Conservation (phyloP, 2,113 vertebrate species). For the Thamnaconus septentrionalis region DNA sequence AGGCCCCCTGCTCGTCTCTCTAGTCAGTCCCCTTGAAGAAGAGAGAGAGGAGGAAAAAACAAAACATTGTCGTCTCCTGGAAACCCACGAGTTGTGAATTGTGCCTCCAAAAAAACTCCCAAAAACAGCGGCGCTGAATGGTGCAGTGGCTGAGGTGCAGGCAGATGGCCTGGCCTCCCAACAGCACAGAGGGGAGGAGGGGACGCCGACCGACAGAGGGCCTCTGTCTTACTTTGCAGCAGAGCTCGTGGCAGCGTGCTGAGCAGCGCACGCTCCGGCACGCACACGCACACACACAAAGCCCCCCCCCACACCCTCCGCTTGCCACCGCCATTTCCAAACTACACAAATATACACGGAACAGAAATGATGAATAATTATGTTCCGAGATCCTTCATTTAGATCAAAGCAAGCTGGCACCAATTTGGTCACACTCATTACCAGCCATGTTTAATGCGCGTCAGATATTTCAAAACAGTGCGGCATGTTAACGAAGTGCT, state of each 20-base stretch:
- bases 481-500: constrained; percentile 43
- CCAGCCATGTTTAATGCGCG: constrained; percentile 73
- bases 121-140: constrained; percentile 13
- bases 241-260: constrained; percentile 15
- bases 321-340: no score
- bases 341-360: constrained; percentile 7
- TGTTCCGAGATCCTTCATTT: constrained; percentile 52
- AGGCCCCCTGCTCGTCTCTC: constrained; percentile 52
- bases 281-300: no score
- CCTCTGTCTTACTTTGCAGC: constrained; percentile 18
- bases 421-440: constrained; percentile 64
- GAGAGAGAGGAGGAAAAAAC: neutral
- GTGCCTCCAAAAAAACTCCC: no score
- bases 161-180: constrained; percentile 43
- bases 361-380: constrained; percentile 63
- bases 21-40: constrained; percentile 39
- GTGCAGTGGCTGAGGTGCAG: constrained; percentile 26
- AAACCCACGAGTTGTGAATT: constrained; percentile 36
- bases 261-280: constrained; percentile 8
- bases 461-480: constrained; percentile 50
- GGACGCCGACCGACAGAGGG: constrained; percentile 8
- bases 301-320: no score
- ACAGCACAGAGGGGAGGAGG: constrained; percentile 21
- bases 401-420: constrained; percentile 66
- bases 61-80: constrained; percentile 43